Evolutionary conservation across 1,140 invertebrate species (phyloP).

Genomic region (Pararge aegeria): DNA sequence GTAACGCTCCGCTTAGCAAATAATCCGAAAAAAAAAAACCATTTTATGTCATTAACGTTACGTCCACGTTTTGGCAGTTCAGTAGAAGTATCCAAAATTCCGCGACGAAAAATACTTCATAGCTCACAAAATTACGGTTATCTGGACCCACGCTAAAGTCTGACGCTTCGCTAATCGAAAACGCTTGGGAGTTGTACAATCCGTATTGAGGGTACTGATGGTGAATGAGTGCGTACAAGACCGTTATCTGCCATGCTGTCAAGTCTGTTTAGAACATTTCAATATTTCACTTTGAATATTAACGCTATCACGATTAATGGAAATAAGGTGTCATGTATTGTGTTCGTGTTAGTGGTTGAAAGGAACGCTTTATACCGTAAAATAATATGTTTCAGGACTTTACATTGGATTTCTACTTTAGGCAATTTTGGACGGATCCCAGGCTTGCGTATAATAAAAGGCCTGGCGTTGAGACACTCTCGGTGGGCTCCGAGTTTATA

Average conservation of each 20-base stretch:
- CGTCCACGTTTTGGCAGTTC: too few species aligned
- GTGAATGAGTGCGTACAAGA: background rate
- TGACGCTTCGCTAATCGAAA: too few species aligned
- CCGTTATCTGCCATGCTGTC: background rate
- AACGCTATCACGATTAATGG: background rate
- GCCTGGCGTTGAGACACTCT: conserved; percentile 92
- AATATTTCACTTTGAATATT: background rate
- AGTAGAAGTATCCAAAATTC: too few species aligned
- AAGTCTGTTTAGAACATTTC: background rate
- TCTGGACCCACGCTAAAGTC: too few species aligned
- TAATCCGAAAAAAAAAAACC: too few species aligned
- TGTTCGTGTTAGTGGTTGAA: background rate
- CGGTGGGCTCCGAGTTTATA: conserved; percentile 96
- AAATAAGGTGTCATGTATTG: conserved; percentile 16
- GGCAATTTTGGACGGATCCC: conserved; percentile 98
- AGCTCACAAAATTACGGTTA: too few species aligned
- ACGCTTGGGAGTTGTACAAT: too few species aligned
- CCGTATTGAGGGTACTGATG: background rate
- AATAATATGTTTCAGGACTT: conserved; percentile 90
- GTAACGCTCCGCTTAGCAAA: too few species aligned
- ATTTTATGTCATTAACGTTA: too few species aligned
- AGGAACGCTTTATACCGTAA: background rate
- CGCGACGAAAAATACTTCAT: too few species aligned
- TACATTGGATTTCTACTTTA: conserved; percentile 99
- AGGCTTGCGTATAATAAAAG: conserved; percentile 93